Base-by-base conservation (phyloP, 2,113 vertebrate species). In the Panthera tigris region DNA sequence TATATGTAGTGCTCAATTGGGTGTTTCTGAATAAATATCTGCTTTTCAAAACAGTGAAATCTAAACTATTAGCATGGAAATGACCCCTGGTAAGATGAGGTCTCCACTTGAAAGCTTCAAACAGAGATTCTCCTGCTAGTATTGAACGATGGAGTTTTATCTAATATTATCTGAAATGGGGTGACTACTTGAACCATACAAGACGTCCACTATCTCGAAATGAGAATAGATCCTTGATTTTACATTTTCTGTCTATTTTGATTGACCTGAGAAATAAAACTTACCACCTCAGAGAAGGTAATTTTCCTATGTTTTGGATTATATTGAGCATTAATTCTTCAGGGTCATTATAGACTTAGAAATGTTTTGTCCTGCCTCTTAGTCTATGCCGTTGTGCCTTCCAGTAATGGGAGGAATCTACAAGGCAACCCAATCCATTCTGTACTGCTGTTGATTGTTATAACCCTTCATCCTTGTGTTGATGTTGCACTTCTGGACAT, bases 401-500 rank as follows among this genome's bases (percentile, higher is more conserved):
- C 63, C 55, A 97, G 33, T 76, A 14, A 63, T 89, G 36, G 68
- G 79, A 92, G 41, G 36, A 84, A 55, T 65, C 73, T 73, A 2
- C 12, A 94, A 80, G 27, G 19, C 69, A 90, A 45, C 45, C 18
- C 82, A 92, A 0, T 74, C 36, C 12, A 57, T 96, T 95, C 86
- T 95, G 13, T 84, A 55, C n/a, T 52, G 13, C 74, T 92, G 6
- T 83, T 86, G 83, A 86, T 89, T 94, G 14, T 92, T 97, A 21
- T 79, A 85, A 93, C 89, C n/a, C 3, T 86, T 95, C 39, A 81
- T 95, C 50, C 50, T 73, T 89, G n/a, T 91, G 19, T 78, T 65
- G 55, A 80, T 92, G 13, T 95, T 97, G 48, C 23, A 96, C 55
- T 97, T 97, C 55, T 97, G 94, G 55, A 92, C 74, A 57, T 91